Conservation (phyloP, 2,888 invertebrate genomes). For the Hedya salicella region DNA sequence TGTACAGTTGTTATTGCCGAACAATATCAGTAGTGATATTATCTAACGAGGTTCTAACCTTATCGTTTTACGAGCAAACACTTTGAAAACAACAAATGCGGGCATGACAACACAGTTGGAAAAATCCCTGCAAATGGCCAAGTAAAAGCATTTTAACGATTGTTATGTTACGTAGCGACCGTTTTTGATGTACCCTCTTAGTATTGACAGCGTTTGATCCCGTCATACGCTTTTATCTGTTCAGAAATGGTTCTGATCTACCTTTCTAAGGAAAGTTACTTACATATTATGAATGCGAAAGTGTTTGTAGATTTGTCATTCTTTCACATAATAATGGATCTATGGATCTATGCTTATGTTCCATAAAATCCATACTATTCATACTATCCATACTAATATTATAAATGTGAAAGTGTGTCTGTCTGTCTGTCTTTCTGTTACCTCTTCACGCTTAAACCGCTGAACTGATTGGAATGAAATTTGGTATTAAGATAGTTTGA, state of each 20-base stretch:
- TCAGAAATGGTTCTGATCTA: not conserved
- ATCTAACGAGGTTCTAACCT: slow-evolving; percentile 5
- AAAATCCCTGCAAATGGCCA: slow-evolving; percentile 31
- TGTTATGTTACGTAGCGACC: slow-evolving; percentile 16
- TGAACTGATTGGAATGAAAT: no score
- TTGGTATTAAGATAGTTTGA: no score
- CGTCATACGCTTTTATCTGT: slow-evolving; percentile 19
- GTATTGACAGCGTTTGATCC: slow-evolving; percentile 28
- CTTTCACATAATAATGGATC: no score
- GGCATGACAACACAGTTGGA: slow-evolving; percentile 17
- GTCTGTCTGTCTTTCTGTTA: no score
- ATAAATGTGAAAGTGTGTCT: no score
- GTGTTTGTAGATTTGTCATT: no score
- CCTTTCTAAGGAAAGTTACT: no score
- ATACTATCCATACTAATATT: no score
- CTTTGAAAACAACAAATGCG: slow-evolving; percentile 27
- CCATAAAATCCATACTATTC: no score
- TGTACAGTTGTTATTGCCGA: slow-evolving; percentile 10
- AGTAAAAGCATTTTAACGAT: slow-evolving; percentile 21
- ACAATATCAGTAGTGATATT: slow-evolving; percentile 19
- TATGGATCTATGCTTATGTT: no score
- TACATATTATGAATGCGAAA: no score
- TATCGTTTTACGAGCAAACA: slow-evolving; percentile 11
- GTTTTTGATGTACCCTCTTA: slow-evolving; percentile 33
- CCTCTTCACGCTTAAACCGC: no score